Evolutionary conservation across 2,113 vertebrate species (phyloP).

Genomic region (Cranoglanis bouderius): DNA sequence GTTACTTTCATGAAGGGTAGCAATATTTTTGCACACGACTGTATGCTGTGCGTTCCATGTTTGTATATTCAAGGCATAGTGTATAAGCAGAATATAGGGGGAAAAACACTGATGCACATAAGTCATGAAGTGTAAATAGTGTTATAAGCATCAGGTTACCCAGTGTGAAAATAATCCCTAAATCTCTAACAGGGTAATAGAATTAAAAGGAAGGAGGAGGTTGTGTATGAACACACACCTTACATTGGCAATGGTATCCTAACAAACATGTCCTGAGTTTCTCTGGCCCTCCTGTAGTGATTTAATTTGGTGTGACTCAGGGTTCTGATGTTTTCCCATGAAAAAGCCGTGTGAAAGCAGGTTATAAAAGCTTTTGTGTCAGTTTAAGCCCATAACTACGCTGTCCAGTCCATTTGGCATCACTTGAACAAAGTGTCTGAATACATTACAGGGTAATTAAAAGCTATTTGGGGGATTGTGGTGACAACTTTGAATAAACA

Average conservation of each 20-base stretch:
- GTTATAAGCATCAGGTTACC: not conserved
- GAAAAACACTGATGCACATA: not conserved
- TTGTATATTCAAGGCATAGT: not conserved
- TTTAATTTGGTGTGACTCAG: constrained; percentile 18
- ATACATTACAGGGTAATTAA: constrained; percentile 44
- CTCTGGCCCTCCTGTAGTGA: not conserved
- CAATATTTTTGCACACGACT: not conserved
- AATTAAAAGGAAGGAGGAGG: not conserved
- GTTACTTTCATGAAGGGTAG: not conserved
- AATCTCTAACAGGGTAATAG: not conserved
- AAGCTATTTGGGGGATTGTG: constrained; percentile 26
- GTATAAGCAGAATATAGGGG: not conserved
- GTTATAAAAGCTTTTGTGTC: constrained; percentile 24
- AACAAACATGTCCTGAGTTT: constrained; percentile 9
- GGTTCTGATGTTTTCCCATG: constrained; percentile 23
- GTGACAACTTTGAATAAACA: constrained; percentile 15
- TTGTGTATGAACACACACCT: not conserved
- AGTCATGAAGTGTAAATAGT: not conserved
- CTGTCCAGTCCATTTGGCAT: constrained; percentile 23
- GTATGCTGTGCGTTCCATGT: not conserved
- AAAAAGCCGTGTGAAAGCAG: constrained; percentile 29
- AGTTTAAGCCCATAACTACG: constrained; percentile 4
- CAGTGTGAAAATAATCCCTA: not conserved
- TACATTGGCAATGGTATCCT: not conserved
- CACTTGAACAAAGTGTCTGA: constrained; percentile 17